Percentiles rank a stretch among this genome's conserved stretches.
These are phyloP conservation scores for Phrynocephalus guinanensis DNA, from an alignment of 2,797 vertebrate species.

Conservation along the genomic window DNA sequence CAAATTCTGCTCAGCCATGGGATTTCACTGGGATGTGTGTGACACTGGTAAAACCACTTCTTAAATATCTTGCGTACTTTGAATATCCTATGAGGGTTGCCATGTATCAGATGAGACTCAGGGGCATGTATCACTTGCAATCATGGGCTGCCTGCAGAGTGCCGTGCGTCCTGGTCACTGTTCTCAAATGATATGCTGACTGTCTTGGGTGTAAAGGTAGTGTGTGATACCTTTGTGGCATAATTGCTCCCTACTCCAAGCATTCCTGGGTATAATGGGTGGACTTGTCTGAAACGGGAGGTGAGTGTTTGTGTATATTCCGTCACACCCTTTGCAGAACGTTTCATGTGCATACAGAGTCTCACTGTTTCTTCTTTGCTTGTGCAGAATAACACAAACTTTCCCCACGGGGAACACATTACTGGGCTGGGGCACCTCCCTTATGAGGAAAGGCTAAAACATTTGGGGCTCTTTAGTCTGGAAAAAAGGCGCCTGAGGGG, in stretches of 20 bases:
- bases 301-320: background rate
- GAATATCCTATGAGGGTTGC: no score
- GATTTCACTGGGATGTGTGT: no score
- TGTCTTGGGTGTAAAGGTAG: background rate
- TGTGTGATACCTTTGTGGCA: background rate
- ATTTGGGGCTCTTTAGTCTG: no score
- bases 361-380: slow-evolving; percentile 6
- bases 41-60: no score
- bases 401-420: slow-evolving; percentile 4
- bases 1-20: no score
- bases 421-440: no score
- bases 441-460: no score
- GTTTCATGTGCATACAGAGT: background rate
- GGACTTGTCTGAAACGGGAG: background rate
- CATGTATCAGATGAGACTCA: no score
- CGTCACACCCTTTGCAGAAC: background rate
- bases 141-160: no score
- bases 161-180: background rate
- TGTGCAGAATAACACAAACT: slow-evolving; percentile 8
- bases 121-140: no score
- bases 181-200: background rate
- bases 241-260: background rate
- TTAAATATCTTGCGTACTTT: no score
- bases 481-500: no score
- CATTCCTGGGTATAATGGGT: background rate